Percentiles rank a stretch among this genome's conserved stretches.
Evolutionary conservation across 2,888 invertebrate genomes (phyloP).

Genomic region (Nephrotoma flavescens): DNA sequence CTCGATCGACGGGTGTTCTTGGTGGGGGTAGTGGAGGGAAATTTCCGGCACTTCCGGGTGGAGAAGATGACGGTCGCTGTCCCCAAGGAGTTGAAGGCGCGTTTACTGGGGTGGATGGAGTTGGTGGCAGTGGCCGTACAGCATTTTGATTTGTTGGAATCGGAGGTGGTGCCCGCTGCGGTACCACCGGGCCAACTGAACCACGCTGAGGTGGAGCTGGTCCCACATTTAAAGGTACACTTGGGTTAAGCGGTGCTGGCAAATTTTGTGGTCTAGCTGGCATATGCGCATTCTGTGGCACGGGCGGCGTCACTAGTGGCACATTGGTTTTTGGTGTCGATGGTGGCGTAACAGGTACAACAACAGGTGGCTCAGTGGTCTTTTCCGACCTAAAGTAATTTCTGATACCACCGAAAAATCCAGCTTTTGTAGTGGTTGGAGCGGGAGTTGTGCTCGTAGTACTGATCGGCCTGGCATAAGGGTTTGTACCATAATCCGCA

Average conservation of each 20-base stretch:
- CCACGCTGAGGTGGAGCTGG: neutral
- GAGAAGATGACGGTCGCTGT: neutral
- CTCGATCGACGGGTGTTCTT: slow-evolving; percentile 9
- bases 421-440: slow-evolving; percentile 20
- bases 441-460: slow-evolving; percentile 18
- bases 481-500: neutral
- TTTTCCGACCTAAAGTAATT: slow-evolving; percentile 21
- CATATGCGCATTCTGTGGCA: neutral
- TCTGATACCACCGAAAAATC: slow-evolving; percentile 25
- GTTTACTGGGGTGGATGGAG: neutral
- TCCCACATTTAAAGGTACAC: neutral
- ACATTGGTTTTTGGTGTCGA: slow-evolving; percentile 11
- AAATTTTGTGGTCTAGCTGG: neutral
- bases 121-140: neutral
- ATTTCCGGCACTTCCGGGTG: neutral
- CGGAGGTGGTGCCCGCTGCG: slow-evolving; percentile 1
- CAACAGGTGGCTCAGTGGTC: slow-evolving; percentile 12
- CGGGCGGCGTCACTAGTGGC: neutral
- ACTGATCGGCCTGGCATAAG: neutral
- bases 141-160: slow-evolving; percentile 6
- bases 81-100: neutral
- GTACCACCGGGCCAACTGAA: neutral
- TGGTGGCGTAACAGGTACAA: slow-evolving; percentile 18
- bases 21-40: slow-evolving; percentile 11
- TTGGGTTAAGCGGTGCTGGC: neutral